Evolutionary conservation across 1,140 invertebrate genomes (phyloP), one percentile per base, ranked within the genome.

Genomic region (Papilio xuthus): DNA sequence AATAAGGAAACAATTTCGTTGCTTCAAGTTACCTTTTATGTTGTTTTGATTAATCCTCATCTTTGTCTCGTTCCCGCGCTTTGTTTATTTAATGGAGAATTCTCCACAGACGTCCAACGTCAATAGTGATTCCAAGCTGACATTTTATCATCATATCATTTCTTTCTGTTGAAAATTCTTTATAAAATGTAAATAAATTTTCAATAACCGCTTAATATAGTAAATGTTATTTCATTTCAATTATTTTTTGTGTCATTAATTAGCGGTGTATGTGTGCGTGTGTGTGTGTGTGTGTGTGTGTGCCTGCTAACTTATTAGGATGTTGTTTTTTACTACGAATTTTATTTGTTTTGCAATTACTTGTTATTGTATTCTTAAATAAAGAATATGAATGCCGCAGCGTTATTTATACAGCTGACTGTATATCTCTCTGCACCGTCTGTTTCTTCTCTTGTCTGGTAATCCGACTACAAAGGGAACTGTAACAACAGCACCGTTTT

Each of bases 1-100:
- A 60, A 60, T 60, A 60, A 60, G 56, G 56, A 60, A 60, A 60
- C 56, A 60, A 60, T 60, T 60, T 60, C 56, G 56, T 60, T 60
- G 56, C 56, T 12, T 60, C 56, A 9, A 26, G 23, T 60, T 60
- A 60, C 56, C 56, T 60, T 60, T 60, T 60, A 60, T 60, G 56
- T 60, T 60, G 56, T 60, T 60, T 60, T 60, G 56, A 60, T 60
- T 60, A 60, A 60, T 60, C 26, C 9, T 26, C 23, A 60, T 60
- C 9, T 60, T 23, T 13, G 23, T 26, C 20, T 60, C 20, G 56
- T 60, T 10, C 12, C 2, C 9, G 56, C 56, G 56, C 53, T 60
- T 60, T 60, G 56, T 60, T 60, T 10, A 60, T 13, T 26, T 60
- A 13, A 60, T 23, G 20, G 13, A 60, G 23, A 60, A 60, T 60